Percentiles rank a stretch among this genome's conserved stretches.
These are phyloP conservation scores for Phaonia tiefii DNA, from an alignment of 2,888 invertebrate species.

Conservation along the genomic window DNA sequence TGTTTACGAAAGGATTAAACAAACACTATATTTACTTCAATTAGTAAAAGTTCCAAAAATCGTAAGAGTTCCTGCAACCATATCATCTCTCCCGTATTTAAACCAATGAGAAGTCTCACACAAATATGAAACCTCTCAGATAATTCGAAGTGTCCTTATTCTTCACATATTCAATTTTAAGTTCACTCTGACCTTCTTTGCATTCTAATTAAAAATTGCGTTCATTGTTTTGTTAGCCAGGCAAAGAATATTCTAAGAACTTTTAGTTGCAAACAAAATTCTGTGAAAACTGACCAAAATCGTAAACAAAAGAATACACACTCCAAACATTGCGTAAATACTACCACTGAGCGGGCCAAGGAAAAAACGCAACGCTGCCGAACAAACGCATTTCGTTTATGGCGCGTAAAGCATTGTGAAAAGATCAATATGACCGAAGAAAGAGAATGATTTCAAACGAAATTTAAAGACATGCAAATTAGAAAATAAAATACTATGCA, in stretches of 20 bases:
- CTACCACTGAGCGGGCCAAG: neutral
- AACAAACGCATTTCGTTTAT: conserved; percentile 64
- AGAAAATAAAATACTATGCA: conserved; percentile 47
- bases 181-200: conserved; percentile 4
- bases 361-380: conserved; percentile 30
- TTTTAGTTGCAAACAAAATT: conserved; percentile 61
- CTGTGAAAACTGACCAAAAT: conserved; percentile 54
- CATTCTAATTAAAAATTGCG: conserved; percentile 24
- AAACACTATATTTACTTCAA: no score
- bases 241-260: conserved; percentile 59
- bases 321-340: conserved; percentile 51
- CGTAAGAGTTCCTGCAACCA: no score
- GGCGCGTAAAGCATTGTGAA: conserved; percentile 59
- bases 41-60: no score
- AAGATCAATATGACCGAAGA: conserved; percentile 59
- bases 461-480: conserved; percentile 67
- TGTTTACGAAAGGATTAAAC: no score
- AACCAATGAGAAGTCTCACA: neutral
- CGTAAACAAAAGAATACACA: conserved; percentile 43
- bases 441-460: conserved; percentile 61
- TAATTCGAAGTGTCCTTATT: no score
- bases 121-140: neutral
- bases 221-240: conserved; percentile 15
- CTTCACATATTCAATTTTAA: no score
- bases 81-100: no score